These are phyloP conservation scores for Patella ulyssiponensis DNA, from an alignment of 2,888 invertebrate species.

Conservation along the genomic window DNA sequence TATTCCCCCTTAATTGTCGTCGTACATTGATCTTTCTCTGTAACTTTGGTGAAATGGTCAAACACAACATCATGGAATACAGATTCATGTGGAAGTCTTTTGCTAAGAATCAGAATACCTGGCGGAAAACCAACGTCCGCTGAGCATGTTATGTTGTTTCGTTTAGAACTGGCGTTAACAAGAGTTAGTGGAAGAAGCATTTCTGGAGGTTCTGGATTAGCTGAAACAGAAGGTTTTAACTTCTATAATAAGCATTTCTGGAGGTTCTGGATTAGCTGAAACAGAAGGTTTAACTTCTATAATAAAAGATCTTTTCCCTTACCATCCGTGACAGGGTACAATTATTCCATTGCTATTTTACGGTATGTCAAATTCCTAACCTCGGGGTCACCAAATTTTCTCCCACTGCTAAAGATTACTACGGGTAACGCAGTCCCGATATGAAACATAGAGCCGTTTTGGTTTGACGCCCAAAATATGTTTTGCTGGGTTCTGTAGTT, in stretches of 20 bases:
- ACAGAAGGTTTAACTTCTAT: neutral
- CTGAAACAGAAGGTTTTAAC: constrained; percentile 25
- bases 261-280: constrained; percentile 40
- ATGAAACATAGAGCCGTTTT: too few species aligned
- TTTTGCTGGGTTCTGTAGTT: too few species aligned
- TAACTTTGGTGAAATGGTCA: neutral
- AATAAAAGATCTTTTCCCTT: neutral
- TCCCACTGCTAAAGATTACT: too few species aligned
- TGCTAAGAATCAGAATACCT: constrained; percentile 33
- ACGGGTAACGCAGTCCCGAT: too few species aligned
- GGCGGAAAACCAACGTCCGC: constrained; percentile 43
- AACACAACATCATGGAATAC: constrained; percentile 26
- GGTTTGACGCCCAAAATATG: too few species aligned
- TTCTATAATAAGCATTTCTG: constrained; percentile 26
- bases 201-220: constrained; percentile 37
- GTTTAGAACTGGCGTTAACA: constrained; percentile 31
- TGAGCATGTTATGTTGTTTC: constrained; percentile 34
- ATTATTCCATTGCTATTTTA: too few species aligned
- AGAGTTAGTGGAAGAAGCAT: constrained; percentile 39
- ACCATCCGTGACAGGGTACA: too few species aligned
- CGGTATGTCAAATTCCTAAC: too few species aligned
- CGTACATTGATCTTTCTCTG: constrained; percentile 23
- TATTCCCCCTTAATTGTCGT: constrained; percentile 24
- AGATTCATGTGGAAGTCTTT: constrained; percentile 21
- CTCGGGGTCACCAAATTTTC: too few species aligned